A percentile compares a stretch with the other conserved stretches of the same genome.
phyloP scores from a whole-genome alignment of 1,140 invertebrate genomes.

The Microvelia longipes region DNA sequence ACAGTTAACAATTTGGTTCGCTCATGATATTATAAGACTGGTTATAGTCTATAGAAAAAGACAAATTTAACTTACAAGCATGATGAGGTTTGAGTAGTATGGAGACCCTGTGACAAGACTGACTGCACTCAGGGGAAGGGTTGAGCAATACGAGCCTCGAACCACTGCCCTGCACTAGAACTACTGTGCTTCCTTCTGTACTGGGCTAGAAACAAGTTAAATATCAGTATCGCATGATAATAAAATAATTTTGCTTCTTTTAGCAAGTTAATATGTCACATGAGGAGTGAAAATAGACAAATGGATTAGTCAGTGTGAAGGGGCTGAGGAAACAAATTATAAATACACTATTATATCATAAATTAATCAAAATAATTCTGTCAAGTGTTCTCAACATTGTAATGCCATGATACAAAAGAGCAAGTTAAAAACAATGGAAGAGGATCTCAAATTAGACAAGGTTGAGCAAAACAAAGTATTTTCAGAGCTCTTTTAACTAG shows the following conservation, averaged over 20 bases:
- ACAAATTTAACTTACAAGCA: conserved; percentile 43
- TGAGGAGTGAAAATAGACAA: conserved; percentile 8
- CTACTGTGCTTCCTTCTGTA: conserved; percentile 58
- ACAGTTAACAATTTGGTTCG: conserved; percentile 43
- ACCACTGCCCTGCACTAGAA: conserved; percentile 47
- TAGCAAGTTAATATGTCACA: conserved; percentile 4
- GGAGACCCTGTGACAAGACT: conserved; percentile 44
- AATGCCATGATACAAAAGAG: no score
- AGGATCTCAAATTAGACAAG: no score
- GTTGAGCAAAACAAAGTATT: no score
- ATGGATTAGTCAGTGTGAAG: not conserved
- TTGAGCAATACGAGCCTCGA: conserved; percentile 43
- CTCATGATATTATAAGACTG: conserved; percentile 71
- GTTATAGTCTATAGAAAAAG: conserved; percentile 49
- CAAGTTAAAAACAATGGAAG: no score
- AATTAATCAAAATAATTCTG: no score
- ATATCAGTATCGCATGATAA: no score
- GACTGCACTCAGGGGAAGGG: conserved; percentile 48
- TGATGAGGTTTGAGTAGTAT: conserved; percentile 45
- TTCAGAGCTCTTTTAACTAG: no score
- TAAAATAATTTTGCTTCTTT: conserved; percentile 6
- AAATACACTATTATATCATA: not conserved
- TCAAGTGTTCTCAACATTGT: no score
- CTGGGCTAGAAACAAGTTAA: conserved; percentile 40
- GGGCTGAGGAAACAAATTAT: not conserved